phyloP scores from a whole-genome alignment of 2,113 vertebrate species.

The Danionella cerebrum region DNA sequence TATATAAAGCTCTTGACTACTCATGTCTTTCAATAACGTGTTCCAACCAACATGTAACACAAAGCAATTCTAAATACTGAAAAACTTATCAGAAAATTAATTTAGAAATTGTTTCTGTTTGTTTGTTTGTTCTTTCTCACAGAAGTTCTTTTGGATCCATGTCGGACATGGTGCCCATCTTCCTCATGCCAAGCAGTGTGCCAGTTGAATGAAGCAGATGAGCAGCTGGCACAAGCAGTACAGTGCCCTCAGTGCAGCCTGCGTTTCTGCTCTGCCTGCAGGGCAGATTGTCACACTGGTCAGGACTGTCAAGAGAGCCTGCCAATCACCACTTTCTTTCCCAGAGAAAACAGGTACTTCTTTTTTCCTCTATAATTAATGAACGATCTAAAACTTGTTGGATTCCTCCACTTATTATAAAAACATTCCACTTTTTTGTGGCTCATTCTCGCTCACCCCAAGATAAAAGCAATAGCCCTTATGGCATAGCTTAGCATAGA shows the following conservation, averaged over 20 bases:
- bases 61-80: too few relatives aligned
- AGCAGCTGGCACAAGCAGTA: conserved; percentile 66
- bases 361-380: too few relatives aligned
- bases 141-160: conserved; percentile 82
- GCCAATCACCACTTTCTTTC: conserved; percentile 67
- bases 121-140: not conserved
- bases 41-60: too few relatives aligned
- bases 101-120: not conserved
- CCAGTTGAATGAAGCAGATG: conserved; percentile 69
- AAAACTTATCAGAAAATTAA: too few relatives aligned
- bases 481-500: too few relatives aligned
- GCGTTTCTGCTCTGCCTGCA: conserved; percentile 79
- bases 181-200: conserved; percentile 80
- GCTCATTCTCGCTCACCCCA: too few relatives aligned
- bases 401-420: too few relatives aligned
- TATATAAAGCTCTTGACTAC: too few relatives aligned
- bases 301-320: conserved; percentile 71
- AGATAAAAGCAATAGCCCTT: too few relatives aligned
- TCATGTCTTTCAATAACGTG: too few relatives aligned
- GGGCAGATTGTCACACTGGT: conserved; percentile 74
- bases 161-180: conserved; percentile 80
- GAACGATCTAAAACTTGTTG: too few relatives aligned
- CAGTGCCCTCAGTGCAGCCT: conserved; percentile 70
- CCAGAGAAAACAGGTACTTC: conserved; percentile 71
- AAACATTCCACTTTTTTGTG: too few relatives aligned